A percentile compares a stretch with the other conserved stretches of the same genome.
Evolutionary conservation across 2,888 invertebrate species (phyloP).

Genomic region (Synanthedon myopaeformis): DNA sequence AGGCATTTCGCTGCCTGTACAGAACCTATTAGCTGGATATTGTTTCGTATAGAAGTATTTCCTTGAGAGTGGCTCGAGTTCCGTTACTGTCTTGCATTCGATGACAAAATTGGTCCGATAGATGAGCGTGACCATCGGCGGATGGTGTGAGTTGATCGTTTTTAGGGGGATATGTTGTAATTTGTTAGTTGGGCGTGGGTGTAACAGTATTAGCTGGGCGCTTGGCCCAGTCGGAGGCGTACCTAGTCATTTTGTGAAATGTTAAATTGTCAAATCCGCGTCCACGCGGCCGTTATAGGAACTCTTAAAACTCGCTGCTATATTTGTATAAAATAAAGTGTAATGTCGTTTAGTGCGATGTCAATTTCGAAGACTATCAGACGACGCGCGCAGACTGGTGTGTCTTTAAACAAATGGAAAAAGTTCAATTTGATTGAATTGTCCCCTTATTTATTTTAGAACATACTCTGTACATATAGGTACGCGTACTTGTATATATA

Average conservation of each 20-base stretch:
- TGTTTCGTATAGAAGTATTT: slow-evolving; percentile 45
- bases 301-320: slow-evolving; percentile 83
- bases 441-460: slow-evolving; percentile 64
- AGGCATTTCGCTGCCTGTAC: slow-evolving; percentile 42
- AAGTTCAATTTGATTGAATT: slow-evolving; percentile 63
- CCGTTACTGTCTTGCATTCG: slow-evolving; percentile 57
- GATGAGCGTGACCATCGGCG: slow-evolving; percentile 7
- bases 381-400: slow-evolving; percentile 19
- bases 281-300: slow-evolving; percentile 74
- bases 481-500: slow-evolving; percentile 42
- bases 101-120: slow-evolving; percentile 40
- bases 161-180: slow-evolving; percentile 39
- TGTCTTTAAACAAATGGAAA: slow-evolving; percentile 43
- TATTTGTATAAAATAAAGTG: slow-evolving; percentile 76
- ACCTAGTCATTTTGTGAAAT: slow-evolving; percentile 71
- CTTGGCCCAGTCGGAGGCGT: slow-evolving; percentile 32
- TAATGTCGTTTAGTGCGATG: slow-evolving; percentile 57
- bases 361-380: slow-evolving; percentile 69
- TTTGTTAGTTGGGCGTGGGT: slow-evolving; percentile 19
- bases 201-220: slow-evolving; percentile 25
- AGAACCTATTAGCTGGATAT: slow-evolving; percentile 40
- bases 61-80: slow-evolving; percentile 67
- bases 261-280: slow-evolving; percentile 66
- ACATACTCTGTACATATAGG: slow-evolving; percentile 53
- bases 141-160: slow-evolving; percentile 45